These are phyloP conservation scores for Zaprionus ghesquierei DNA, from an alignment of 1,140 invertebrate genomes.

Conservation along the genomic window DNA sequence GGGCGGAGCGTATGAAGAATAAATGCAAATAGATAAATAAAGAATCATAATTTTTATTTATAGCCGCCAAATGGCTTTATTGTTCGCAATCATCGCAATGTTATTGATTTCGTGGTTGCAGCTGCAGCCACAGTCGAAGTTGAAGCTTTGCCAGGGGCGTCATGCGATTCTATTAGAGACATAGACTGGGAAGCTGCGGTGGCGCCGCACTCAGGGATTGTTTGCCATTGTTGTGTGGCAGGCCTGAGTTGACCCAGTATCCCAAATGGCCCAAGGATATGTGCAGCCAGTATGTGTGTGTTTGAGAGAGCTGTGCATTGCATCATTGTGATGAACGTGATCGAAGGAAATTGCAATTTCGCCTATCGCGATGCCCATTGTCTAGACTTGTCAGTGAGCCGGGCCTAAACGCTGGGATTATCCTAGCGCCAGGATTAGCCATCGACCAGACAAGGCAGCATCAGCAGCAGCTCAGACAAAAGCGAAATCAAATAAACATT, in stretches of 20 bases:
- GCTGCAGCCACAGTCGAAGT: conserved; percentile 42
- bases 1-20: conserved; percentile 35
- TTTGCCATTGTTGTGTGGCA: conserved; percentile 30
- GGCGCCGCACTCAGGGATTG: conserved; percentile 3
- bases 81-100: conserved; percentile 52
- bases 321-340: conserved; percentile 17
- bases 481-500: conserved; percentile 79
- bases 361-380: conserved; percentile 69
- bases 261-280: conserved; percentile 20
- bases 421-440: conserved; percentile 78
- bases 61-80: conserved; percentile 71
- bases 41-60: conserved; percentile 68
- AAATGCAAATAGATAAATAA: conserved; percentile 57
- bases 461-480: conserved; percentile 47
- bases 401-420: conserved; percentile 77
- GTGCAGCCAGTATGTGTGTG: conserved; percentile 4
- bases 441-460: neutral
- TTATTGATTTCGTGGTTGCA: conserved; percentile 54
- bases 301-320: conserved; percentile 8
- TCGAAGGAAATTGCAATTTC: conserved; percentile 49
- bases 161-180: conserved; percentile 46
- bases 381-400: conserved; percentile 81
- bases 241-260: conserved; percentile 51
- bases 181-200: conserved; percentile 15
- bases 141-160: conserved; percentile 41